Conservation (phyloP, 2,888 invertebrate species). For the Venusia cambrica region DNA sequence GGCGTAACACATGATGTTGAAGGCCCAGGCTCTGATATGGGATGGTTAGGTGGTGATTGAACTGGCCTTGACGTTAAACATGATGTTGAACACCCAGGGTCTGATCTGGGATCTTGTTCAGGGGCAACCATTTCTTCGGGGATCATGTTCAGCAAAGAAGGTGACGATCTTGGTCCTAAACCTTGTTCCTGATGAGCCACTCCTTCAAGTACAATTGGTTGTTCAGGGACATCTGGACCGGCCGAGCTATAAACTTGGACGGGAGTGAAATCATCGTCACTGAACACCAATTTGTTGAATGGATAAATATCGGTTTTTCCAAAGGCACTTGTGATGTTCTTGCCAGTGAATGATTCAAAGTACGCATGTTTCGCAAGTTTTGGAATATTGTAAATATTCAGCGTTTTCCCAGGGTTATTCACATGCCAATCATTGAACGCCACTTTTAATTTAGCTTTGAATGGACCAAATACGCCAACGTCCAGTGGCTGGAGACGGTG, state of each 20-base stretch:
- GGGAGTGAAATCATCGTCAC: slow-evolving; percentile 31
- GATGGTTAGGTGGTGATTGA: no score
- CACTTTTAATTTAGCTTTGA: slow-evolving; percentile 19
- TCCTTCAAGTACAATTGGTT: no score
- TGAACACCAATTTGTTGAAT: slow-evolving; percentile 25
- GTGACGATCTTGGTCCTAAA: no score
- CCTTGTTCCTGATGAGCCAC: no score
- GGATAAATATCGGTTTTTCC: slow-evolving; percentile 30
- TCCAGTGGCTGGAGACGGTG: slow-evolving; percentile 28
- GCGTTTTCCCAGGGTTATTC: slow-evolving; percentile 27
- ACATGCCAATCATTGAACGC: slow-evolving; percentile 31
- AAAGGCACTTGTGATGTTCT: slow-evolving; percentile 28
- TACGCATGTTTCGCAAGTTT: slow-evolving; percentile 28
- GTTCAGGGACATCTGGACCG: no score
- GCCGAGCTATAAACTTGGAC: slow-evolving; percentile 27
- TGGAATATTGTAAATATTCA: slow-evolving; percentile 27
- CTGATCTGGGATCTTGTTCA: no score
- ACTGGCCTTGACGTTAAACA: no score
- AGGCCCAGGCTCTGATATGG: no score
- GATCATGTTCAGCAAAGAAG: no score
- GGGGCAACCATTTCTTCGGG: no score
- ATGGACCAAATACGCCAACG: slow-evolving; percentile 24
- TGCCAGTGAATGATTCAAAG: slow-evolving; percentile 28
- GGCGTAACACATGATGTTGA: no score
- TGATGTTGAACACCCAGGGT: no score